These are phyloP conservation scores for Hoplostethus mediterraneus DNA, from an alignment of 2,797 vertebrate species.

Conservation along the genomic window DNA sequence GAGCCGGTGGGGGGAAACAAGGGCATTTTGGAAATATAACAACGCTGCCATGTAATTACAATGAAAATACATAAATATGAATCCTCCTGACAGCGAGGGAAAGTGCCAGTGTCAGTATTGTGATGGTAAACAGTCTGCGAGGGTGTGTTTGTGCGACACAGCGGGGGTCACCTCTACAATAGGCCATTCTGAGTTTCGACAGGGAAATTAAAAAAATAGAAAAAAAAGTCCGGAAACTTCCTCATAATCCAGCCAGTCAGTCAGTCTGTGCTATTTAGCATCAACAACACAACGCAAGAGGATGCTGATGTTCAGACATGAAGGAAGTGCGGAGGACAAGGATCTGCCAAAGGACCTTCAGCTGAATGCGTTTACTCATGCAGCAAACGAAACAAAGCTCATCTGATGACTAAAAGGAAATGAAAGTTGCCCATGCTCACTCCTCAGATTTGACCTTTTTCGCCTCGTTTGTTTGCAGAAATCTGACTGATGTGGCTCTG, in stretches of 20 bases:
- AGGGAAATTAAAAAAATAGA: constrained; percentile 20
- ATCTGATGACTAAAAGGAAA: constrained; percentile 19
- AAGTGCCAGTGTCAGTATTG: constrained; percentile 75
- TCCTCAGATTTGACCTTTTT: neutral
- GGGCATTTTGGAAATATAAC: constrained; percentile 70
- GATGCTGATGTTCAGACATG: constrained; percentile 21
- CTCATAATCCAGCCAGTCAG: constrained; percentile 51
- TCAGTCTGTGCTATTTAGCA: constrained; percentile 50
- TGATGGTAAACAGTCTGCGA: constrained; percentile 76
- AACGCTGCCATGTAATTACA: constrained; percentile 76
- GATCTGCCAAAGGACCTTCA: constrained; percentile 35
- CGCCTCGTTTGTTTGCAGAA: neutral
- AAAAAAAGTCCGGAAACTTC: constrained; percentile 68
- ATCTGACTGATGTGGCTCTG: neutral
- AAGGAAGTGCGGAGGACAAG: constrained; percentile 22
- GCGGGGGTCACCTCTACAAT: constrained; percentile 70
- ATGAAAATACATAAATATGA: constrained; percentile 81
- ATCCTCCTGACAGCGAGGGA: constrained; percentile 72
- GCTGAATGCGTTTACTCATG: constrained; percentile 22
- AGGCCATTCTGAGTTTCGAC: constrained; percentile 52
- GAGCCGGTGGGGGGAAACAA: constrained; percentile 62
- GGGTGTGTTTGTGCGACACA: constrained; percentile 68
- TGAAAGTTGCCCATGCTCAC: neutral
- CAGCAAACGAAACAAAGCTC: constrained; percentile 1
- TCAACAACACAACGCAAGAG: constrained; percentile 34